Evolutionary conservation across 2,888 invertebrate species (phyloP).

Genomic region (Luperina nickerlii): DNA sequence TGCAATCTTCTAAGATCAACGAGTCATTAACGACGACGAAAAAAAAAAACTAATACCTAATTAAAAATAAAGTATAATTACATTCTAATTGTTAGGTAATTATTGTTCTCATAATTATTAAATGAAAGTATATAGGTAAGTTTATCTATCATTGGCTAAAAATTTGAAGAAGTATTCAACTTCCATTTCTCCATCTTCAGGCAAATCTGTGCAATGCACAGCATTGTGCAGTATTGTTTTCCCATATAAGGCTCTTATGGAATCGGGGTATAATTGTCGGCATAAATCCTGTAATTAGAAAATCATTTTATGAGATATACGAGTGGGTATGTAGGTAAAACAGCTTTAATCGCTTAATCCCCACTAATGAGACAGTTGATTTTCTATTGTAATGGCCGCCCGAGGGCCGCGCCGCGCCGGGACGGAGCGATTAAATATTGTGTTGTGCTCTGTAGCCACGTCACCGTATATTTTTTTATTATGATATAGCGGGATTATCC

Average conservation of each 20-base stretch:
- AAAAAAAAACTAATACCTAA: background rate
- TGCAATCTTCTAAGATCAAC: background rate
- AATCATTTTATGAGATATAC: background rate
- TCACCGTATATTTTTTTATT: too few species aligned
- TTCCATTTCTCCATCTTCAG: conserved; percentile 95
- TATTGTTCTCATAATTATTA: background rate
- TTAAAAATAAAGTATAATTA: background rate
- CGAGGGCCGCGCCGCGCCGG: too few species aligned
- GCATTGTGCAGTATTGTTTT: conserved; percentile 95
- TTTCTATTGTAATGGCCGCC: too few species aligned
- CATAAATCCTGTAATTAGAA: conserved; percentile 78
- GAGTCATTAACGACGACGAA: background rate
- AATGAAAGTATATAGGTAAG: background rate
- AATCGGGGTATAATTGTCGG: conserved; percentile 94
- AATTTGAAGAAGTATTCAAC: conserved; percentile 94
- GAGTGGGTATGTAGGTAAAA: background rate
- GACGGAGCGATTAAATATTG: too few species aligned
- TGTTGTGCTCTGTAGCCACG: too few species aligned
- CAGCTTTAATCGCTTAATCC: too few species aligned
- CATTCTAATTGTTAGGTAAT: background rate
- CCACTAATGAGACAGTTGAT: too few species aligned
- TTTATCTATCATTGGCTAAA: conserved; percentile 76
- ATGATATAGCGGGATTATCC: too few species aligned
- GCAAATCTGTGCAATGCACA: conserved; percentile 96
- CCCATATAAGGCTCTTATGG: conserved; percentile 96